Base-by-base conservation (phyloP, 1,140 invertebrate species). In the Sycophila sp. region DNA sequence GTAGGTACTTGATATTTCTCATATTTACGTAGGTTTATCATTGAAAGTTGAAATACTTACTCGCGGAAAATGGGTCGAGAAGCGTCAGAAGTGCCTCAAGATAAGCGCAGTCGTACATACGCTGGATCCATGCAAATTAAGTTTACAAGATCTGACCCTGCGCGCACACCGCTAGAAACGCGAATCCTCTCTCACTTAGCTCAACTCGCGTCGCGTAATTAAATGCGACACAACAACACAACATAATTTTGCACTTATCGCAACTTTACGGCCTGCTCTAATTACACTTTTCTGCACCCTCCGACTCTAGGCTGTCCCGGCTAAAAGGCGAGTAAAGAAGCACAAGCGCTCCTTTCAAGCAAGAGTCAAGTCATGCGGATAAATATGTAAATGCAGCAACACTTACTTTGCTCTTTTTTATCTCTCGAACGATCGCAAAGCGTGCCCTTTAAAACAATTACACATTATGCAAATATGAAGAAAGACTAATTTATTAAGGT, bases 221-320 rank as follows among this genome's bases (percentile, higher is more conserved):
- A 49, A 68, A 68, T 68, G 42, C 19, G 30, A 51, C 5, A 17
- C 56, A 51, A 55, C 56, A 55, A 60, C 45, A 42, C 22, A 69
- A 69, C 42, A 69, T 69, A 69, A 69, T 69, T 51, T 60, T 55
- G 47, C 22, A 60, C 66, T 69, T 69, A 60, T 69, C 56, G 24
- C 32, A 49, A 69, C 32, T 60, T 60, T 60, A 60, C 56, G 45
- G 22, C 17, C 4, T 51, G 45, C 45, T 69, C 24, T 60, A 60
- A 69, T 69, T 60, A 53, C 56, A 51, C 45, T 69, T 69, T 69
- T 58, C 65, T 53, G 55, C 22, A 30, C 8, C 22, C 26, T n/a
- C n/a, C n/a, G n/a, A n/a, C n/a, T n/a, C n/a, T n/a, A n/a, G 26
- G 26, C 26, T 8, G 22, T 3, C 19, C 6, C n/a, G 32, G 26